Evolutionary conservation across 1,140 invertebrate species (phyloP).

Genomic region (Aphaenogaster floridana): DNA sequence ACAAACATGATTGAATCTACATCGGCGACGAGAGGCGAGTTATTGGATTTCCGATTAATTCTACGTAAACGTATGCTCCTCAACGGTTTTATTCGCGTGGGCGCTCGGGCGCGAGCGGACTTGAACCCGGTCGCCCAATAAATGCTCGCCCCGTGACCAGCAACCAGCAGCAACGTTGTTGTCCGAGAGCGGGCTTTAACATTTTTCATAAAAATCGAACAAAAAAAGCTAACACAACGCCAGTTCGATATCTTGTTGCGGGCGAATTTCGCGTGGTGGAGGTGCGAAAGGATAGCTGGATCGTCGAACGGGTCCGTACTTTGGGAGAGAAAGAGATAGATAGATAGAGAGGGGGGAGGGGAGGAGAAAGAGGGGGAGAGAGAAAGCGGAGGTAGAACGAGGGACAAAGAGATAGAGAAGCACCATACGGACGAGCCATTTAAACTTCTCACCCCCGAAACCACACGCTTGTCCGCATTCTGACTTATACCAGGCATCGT

Average conservation of each 20-base stretch:
- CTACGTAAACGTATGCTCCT: slow-evolving; percentile 64
- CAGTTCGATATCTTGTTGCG: slow-evolving; percentile 50
- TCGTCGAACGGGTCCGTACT: slow-evolving; percentile 14
- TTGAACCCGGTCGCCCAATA: slow-evolving; percentile 57
- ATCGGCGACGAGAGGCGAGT: slow-evolving; percentile 58
- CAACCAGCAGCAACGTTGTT: slow-evolving; percentile 27
- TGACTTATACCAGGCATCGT: slow-evolving; percentile 87
- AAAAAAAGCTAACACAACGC: slow-evolving; percentile 27
- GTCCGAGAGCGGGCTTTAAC: slow-evolving; percentile 34
- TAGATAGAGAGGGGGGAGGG: neutral
- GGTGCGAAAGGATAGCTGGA: slow-evolving; percentile 25
- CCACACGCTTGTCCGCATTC: slow-evolving; percentile 86
- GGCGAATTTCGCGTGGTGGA: slow-evolving; percentile 4
- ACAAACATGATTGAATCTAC: slow-evolving; percentile 61
- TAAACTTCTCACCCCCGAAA: slow-evolving; percentile 86
- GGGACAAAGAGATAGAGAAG: slow-evolving; percentile 80
- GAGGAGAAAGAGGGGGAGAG: slow-evolving; percentile 32
- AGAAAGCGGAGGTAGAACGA: slow-evolving; percentile 49
- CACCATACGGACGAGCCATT: slow-evolving; percentile 87
- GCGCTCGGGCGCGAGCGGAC: slow-evolving; percentile 46
- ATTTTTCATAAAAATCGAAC: slow-evolving; percentile 56
- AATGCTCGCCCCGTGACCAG: slow-evolving; percentile 48
- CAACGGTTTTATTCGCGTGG: slow-evolving; percentile 59
- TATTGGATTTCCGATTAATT: slow-evolving; percentile 65
- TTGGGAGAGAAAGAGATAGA: neutral